Conservation (phyloP, 2,888 invertebrate species). For the Stenichneumon culpator region DNA sequence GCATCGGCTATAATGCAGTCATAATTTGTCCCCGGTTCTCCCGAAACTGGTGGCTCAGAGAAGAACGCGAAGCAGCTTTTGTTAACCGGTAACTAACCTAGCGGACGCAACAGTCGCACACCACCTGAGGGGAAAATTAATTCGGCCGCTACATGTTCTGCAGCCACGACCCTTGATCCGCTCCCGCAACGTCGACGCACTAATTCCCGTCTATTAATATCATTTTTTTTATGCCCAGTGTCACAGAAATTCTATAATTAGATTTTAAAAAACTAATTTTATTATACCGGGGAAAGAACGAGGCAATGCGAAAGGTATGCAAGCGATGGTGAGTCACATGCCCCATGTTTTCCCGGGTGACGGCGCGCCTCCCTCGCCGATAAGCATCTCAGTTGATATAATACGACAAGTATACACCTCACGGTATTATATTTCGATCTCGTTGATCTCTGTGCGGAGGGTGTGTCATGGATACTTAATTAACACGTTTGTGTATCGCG, state of each 20-base stretch:
- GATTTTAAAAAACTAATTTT: neutral
- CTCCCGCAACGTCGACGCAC: conserved; percentile 34
- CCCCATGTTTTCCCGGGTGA: conserved; percentile 58
- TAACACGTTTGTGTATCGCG: conserved; percentile 68
- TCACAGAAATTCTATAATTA: conserved; percentile 22
- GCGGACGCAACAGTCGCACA: conserved; percentile 60
- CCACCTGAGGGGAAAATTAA: conserved; percentile 55
- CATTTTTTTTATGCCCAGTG: conserved; percentile 21
- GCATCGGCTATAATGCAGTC: neutral
- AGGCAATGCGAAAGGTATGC: neutral
- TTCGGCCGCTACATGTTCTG: conserved; percentile 34
- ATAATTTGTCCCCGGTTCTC: conserved; percentile 1
- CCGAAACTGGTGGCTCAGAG: neutral
- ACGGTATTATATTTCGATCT: conserved; percentile 47
- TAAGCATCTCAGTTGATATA: conserved; percentile 55
- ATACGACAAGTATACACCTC: conserved; percentile 56
- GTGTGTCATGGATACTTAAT: conserved; percentile 77
- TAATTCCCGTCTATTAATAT: conserved; percentile 54
- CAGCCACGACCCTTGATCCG: conserved; percentile 19
- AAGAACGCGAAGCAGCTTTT: conserved; percentile 32
- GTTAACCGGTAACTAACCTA: conserved; percentile 54
- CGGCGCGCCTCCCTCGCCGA: conserved; percentile 58
- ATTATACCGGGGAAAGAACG: neutral
- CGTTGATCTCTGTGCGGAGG: conserved; percentile 40
- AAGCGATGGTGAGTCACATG: conserved; percentile 18